A percentile compares a stretch with the other conserved stretches of the same genome.
These are phyloP conservation scores for Paramormyrops kingsleyae DNA, from an alignment of 2,113 vertebrate species.

Conservation along the genomic window DNA sequence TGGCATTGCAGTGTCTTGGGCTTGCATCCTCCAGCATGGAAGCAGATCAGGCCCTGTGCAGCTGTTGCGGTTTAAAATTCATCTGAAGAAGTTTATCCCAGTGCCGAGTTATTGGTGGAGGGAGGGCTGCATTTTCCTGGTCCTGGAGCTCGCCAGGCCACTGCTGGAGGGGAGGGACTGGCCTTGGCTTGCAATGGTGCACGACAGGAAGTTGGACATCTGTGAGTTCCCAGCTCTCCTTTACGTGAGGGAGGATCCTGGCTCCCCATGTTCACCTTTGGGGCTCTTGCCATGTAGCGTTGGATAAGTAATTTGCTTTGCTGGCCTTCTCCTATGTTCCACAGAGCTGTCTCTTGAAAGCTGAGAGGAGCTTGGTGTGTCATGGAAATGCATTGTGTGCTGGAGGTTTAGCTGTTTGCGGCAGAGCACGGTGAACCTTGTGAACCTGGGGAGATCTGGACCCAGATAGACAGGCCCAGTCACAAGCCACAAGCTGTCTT, in stretches of 20 bases:
- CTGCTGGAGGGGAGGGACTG: neutral
- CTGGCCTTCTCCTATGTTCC: neutral
- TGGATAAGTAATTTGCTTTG: neutral
- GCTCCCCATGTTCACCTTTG: neutral
- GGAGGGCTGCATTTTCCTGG: neutral
- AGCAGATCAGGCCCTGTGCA: neutral
- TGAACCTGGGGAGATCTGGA: neutral
- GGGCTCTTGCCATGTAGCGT: neutral
- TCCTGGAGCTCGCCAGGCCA: neutral
- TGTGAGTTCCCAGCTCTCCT: neutral
- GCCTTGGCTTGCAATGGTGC: neutral
- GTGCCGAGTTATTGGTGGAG: neutral
- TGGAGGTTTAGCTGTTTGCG: neutral
- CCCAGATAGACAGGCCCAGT: neutral
- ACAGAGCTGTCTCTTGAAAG: neutral
- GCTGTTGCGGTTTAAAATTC: neutral
- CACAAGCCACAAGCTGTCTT: neutral
- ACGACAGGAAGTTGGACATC: neutral
- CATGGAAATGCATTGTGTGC: neutral
- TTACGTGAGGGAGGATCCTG: neutral
- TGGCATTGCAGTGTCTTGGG: neutral
- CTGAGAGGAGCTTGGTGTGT: neutral
- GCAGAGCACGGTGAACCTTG: neutral
- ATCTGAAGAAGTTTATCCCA: neutral
- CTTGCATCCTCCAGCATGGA: neutral